phyloP scores from a whole-genome alignment of 2,797 vertebrate species.

The Anguilla obscura region DNA sequence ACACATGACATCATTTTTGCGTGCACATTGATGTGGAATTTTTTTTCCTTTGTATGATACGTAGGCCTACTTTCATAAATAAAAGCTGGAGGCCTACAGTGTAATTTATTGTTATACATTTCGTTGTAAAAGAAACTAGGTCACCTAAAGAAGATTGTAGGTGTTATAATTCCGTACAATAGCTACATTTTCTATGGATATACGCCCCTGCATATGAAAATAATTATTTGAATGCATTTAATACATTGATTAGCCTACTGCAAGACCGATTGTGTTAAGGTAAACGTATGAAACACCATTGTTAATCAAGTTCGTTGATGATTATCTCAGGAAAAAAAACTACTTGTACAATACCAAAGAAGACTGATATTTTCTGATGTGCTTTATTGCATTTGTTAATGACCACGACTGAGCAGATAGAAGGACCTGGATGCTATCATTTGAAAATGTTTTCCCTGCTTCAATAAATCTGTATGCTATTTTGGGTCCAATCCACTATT shows the following conservation, averaged over 20 bases:
- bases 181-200: no score
- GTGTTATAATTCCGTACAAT: neutral
- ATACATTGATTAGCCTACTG: neutral
- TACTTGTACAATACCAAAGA: neutral
- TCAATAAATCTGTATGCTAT: conserved; percentile 22
- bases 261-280: neutral
- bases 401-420: neutral
- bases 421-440: neutral
- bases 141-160: neutral
- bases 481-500: conserved; percentile 28
- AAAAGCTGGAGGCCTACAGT: neutral
- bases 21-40: neutral
- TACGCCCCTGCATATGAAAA: neutral
- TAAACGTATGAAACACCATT: neutral
- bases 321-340: neutral
- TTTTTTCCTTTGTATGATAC: neutral
- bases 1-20: neutral
- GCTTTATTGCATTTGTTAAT: neutral
- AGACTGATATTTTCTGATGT: neutral
- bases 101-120: neutral
- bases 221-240: neutral
- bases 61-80: neutral
- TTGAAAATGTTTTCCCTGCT: neutral
- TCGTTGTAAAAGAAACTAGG: neutral
- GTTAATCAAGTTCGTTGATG: neutral